These are phyloP conservation scores for Zhuqinia jingwanae DNA, from an alignment of 2,888 invertebrate genomes.

Conservation along the genomic window DNA sequence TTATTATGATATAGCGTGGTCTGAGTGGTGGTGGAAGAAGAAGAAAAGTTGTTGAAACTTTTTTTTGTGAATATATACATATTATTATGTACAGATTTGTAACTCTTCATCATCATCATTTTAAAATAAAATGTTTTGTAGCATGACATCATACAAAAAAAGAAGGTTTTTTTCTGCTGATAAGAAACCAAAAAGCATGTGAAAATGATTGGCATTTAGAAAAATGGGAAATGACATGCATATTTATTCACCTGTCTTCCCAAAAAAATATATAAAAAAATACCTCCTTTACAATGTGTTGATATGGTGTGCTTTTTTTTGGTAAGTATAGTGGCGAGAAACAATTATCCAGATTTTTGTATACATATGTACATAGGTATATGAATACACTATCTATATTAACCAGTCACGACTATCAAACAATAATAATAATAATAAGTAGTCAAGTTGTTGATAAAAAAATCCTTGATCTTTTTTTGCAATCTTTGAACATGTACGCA, in stretches of 20 bases:
- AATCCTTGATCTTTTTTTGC: conserved; percentile 58
- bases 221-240: conserved; percentile 53
- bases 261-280: conserved; percentile 24
- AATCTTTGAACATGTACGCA: not conserved
- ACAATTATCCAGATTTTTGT: conserved; percentile 43
- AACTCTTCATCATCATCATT: not conserved
- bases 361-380: too few relatives aligned
- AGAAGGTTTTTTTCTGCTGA: conserved; percentile 18
- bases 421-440: conserved; percentile 30
- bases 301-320: not conserved
- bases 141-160: conserved; percentile 27
- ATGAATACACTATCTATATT: too few relatives aligned
- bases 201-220: conserved; percentile 54
- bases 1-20: too few relatives aligned
- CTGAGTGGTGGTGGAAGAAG: too few relatives aligned
- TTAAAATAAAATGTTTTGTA: conserved; percentile 20
- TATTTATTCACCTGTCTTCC: conserved; percentile 60
- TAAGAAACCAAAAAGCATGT: conserved; percentile 20
- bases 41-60: not conserved
- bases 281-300: not conserved
- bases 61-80: too few relatives aligned
- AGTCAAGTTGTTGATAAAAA: conserved; percentile 13
- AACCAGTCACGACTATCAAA: conserved; percentile 52
- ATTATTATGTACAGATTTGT: not conserved
- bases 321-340: not conserved